Conservation (phyloP, 2,113 vertebrate genomes). For the Alaudala cheleensis region DNA sequence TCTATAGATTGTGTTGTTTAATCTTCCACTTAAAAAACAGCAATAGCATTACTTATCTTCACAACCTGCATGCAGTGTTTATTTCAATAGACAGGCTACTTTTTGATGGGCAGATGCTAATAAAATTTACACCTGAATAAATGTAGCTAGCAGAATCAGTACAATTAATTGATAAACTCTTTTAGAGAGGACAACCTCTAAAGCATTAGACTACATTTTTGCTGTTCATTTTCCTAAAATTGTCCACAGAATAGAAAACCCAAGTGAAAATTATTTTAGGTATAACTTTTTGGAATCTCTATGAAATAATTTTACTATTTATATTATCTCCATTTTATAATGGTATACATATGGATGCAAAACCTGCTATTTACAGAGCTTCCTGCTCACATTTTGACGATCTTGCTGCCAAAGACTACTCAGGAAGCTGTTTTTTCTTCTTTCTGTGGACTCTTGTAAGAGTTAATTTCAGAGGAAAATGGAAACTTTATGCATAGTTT, state of each 20-base stretch:
- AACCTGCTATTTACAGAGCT: not conserved
- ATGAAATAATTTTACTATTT: not conserved
- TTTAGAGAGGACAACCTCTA: not conserved
- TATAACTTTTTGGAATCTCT: not conserved
- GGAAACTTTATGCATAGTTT: constrained; percentile 31
- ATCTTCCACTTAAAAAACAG: not conserved
- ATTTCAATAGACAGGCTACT: not conserved
- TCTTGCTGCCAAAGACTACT: not conserved
- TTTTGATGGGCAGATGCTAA: not conserved
- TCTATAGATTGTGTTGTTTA: not conserved
- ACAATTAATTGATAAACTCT: not conserved
- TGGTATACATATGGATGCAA: not conserved
- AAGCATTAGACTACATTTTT: not conserved
- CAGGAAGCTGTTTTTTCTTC: not conserved
- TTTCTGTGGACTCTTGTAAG: not conserved
- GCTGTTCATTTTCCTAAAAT: not conserved
- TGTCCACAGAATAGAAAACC: not conserved
- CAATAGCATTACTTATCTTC: not conserved
- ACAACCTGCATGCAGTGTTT: not conserved
- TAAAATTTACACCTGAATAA: not conserved
- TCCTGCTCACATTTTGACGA: not conserved
- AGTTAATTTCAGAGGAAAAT: constrained; percentile 58
- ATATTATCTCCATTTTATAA: not conserved
- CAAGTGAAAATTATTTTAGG: not conserved
- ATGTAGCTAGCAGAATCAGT: not conserved